Percentiles rank a stretch among this genome's conserved stretches.
These are phyloP conservation scores for Euwallacea similis DNA, from an alignment of 1,140 invertebrate species.

Conservation along the genomic window DNA sequence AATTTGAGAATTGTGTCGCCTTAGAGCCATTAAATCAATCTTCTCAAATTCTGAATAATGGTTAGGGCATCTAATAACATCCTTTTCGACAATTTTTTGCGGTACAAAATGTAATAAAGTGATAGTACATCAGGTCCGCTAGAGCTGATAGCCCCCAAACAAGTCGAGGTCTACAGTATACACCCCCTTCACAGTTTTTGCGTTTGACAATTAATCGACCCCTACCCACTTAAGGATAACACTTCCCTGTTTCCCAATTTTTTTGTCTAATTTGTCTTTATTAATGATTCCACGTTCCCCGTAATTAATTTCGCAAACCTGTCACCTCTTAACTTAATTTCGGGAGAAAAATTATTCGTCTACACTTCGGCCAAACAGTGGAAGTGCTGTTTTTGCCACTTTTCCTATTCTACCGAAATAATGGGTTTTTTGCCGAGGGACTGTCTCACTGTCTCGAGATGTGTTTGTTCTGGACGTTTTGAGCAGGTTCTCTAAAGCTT, in stretches of 20 bases:
- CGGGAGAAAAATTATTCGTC: conserved; percentile 27
- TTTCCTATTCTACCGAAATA: conserved; percentile 19
- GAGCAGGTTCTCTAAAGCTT: too few species aligned
- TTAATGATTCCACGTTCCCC: conserved; percentile 29
- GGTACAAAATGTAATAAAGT: too few species aligned
- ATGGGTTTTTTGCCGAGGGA: conserved; percentile 19
- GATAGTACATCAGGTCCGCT: too few species aligned
- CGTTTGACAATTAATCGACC: conserved; percentile 13
- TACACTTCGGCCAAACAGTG: conserved; percentile 29
- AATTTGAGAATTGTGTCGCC: too few species aligned
- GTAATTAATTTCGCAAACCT: conserved; percentile 30
- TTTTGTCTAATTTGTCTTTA: conserved; percentile 32
- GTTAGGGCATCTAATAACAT: too few species aligned
- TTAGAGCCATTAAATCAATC: too few species aligned
- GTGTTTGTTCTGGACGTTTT: conserved; percentile 14
- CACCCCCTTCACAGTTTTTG: neutral
- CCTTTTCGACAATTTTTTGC: too few species aligned
- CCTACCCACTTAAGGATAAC: conserved; percentile 20
- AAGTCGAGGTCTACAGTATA: too few species aligned
- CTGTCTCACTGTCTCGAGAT: conserved; percentile 9
- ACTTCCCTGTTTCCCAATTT: conserved; percentile 19
- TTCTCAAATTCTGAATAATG: too few species aligned
- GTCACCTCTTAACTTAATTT: conserved; percentile 30
- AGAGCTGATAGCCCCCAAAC: too few species aligned
- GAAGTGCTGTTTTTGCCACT: conserved; percentile 13